These are phyloP conservation scores for Tonatia bakeri DNA, from an alignment of 2,113 vertebrate species.

Conservation along the genomic window DNA sequence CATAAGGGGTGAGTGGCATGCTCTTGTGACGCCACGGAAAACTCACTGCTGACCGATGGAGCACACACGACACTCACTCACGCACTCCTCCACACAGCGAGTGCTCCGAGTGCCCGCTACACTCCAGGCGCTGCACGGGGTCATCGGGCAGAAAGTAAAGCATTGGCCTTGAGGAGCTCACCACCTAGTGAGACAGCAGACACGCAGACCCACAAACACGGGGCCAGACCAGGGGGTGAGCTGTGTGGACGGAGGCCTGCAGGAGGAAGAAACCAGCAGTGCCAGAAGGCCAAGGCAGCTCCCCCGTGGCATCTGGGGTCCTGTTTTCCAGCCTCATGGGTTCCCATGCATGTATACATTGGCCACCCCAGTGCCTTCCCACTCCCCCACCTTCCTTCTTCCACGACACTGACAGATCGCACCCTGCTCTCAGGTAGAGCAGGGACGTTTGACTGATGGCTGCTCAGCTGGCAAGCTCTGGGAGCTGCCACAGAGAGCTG, in stretches of 20 bases:
- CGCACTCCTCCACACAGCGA: not conserved
- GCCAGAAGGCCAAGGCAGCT: accelerated
- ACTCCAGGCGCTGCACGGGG: not conserved
- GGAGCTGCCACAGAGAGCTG: not conserved
- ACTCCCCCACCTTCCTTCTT: not conserved
- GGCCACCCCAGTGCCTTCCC: not conserved
- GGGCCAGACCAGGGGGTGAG: not conserved
- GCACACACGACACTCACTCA: not conserved
- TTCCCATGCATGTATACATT: not conserved
- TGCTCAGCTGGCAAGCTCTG: not conserved
- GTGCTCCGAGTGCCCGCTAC: not conserved
- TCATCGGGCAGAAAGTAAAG: not conserved
- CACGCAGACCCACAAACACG: not conserved
- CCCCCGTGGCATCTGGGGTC: accelerated
- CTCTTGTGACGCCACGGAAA: not conserved
- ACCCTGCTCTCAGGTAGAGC: not conserved
- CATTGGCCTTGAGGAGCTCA: not conserved
- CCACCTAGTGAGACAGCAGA: not conserved
- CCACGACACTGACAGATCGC: not conserved
- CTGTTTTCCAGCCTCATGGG: not conserved
- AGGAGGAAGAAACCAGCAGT: too few species aligned
- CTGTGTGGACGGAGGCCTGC: not conserved
- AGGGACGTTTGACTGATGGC: conserved; percentile 13
- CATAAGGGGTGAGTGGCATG: not conserved
- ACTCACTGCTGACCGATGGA: not conserved